Conservation (phyloP, 2,797 vertebrate genomes). For the Lates japonicus region DNA sequence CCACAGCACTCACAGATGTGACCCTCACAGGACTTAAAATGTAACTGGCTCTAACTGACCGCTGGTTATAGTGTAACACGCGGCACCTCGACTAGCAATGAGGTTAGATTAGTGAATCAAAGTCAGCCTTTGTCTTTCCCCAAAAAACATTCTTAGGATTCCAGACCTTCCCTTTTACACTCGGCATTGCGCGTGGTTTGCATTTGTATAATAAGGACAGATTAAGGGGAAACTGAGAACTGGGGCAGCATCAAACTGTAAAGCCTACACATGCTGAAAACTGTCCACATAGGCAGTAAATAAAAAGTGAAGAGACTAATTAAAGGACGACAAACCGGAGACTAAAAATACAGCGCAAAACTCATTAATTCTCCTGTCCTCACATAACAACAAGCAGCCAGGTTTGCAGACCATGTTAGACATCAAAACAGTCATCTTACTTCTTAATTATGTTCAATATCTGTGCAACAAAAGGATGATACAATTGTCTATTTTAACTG, state of each 20-base stretch:
- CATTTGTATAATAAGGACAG: constrained; percentile 71
- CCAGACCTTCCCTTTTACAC: constrained; percentile 73
- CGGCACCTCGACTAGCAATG: constrained; percentile 43
- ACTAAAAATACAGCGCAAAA: constrained; percentile 36
- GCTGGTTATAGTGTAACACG: constrained; percentile 79
- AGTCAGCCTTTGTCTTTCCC: constrained; percentile 79
- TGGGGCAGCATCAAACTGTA: constrained; percentile 54
- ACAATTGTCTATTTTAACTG: background rate
- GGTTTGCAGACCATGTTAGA: background rate
- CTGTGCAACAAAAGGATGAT: background rate
- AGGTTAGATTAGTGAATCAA: constrained; percentile 77
- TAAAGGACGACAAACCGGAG: constrained; percentile 22
- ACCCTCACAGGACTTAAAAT: constrained; percentile 62
- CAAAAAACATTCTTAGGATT: constrained; percentile 83
- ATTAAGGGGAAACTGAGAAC: constrained; percentile 68
- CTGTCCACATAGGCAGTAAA: constrained; percentile 39
- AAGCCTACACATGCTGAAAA: constrained; percentile 49
- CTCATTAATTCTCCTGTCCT: constrained; percentile 12
- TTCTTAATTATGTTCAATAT: background rate
- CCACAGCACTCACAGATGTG: constrained; percentile 14
- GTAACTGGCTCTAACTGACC: constrained; percentile 60
- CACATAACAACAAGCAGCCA: constrained; percentile 1
- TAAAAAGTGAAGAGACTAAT: constrained; percentile 41
- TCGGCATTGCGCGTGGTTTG: constrained; percentile 68
- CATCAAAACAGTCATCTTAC: constrained; percentile 19